phyloP scores from a whole-genome alignment of 1,140 invertebrate genomes.

The Hycleus cichorii region DNA sequence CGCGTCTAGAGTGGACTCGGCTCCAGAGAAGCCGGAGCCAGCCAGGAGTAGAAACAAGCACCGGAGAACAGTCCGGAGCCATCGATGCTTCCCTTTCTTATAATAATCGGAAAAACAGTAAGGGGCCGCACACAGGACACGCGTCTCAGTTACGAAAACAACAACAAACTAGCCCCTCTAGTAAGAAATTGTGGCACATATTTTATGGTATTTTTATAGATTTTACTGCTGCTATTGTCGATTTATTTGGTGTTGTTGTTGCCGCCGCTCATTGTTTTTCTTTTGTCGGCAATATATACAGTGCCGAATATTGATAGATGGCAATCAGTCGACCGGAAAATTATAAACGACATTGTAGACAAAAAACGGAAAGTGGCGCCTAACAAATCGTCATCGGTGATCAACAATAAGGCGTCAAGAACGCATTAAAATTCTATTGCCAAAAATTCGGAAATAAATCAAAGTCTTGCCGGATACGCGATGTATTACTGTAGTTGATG shows the following conservation, averaged over 20 bases:
- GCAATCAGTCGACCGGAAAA: slow-evolving; percentile 2
- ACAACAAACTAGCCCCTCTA: slow-evolving; percentile 7
- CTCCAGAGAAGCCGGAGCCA: slow-evolving; percentile 17
- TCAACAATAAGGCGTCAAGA: too few relatives aligned
- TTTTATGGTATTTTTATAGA: slow-evolving; percentile 15
- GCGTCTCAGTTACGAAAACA: slow-evolving; percentile 16
- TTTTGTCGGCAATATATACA: background rate
- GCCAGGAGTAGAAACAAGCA: slow-evolving; percentile 18
- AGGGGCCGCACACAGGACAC: slow-evolving; percentile 7
- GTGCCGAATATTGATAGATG: slow-evolving; percentile 2
- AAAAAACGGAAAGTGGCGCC: background rate
- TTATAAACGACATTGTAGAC: background rate
- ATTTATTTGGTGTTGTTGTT: background rate
- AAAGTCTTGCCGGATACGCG: too few relatives aligned
- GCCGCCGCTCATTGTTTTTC: slow-evolving; percentile 13
- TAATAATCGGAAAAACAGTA: background rate
- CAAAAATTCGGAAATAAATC: too few relatives aligned
- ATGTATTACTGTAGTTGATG: too few relatives aligned
- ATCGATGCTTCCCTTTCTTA: background rate
- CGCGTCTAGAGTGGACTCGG: slow-evolving; percentile 15
- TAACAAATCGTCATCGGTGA: too few relatives aligned
- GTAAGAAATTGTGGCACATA: slow-evolving; percentile 3
- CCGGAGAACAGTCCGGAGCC: slow-evolving; percentile 12
- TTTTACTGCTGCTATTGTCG: background rate
- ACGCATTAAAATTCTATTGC: too few relatives aligned